Conservation (phyloP, 2,113 vertebrate genomes). For the Periophthalmodon schlosseri region DNA sequence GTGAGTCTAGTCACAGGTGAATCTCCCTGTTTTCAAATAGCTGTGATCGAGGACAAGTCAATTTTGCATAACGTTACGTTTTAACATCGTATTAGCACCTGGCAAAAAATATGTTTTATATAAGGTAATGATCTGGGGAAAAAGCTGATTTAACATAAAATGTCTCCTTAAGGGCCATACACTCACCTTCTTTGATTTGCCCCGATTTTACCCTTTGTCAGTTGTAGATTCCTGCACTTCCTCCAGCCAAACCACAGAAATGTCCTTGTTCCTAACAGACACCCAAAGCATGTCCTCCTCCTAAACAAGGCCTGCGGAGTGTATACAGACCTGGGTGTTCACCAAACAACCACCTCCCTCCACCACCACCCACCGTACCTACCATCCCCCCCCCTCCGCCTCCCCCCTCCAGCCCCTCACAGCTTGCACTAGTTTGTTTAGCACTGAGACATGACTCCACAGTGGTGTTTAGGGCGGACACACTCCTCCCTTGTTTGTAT, state of each 20-base stretch:
- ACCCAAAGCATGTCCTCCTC: conserved; percentile 19
- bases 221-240: background rate
- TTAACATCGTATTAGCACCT: too few relatives aligned
- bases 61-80: too few relatives aligned
- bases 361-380: conserved; percentile 6
- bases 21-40: too few relatives aligned
- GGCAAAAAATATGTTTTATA: too few relatives aligned
- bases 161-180: too few relatives aligned
- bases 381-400: conserved; percentile 19
- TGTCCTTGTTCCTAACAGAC: conserved; percentile 26
- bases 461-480: conserved; percentile 57
- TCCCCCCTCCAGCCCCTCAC: conserved; percentile 8
- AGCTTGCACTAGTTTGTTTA: conserved; percentile 57
- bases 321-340: conserved; percentile 47
- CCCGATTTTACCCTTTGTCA: background rate
- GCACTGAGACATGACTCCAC: conserved; percentile 38
- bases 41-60: too few relatives aligned
- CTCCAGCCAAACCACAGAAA: conserved; percentile 34
- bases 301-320: conserved; percentile 48
- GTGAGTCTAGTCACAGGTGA: too few relatives aligned
- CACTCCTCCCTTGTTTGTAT: conserved; percentile 50
- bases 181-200: background rate
- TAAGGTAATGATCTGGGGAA: too few relatives aligned
- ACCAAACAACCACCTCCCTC: conserved; percentile 44
- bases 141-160: too few relatives aligned